Evolutionary conservation across 2,797 vertebrate genomes (phyloP), one percentile per base, ranked within the genome.

Genomic region (Pangasius mekongensis): DNA sequence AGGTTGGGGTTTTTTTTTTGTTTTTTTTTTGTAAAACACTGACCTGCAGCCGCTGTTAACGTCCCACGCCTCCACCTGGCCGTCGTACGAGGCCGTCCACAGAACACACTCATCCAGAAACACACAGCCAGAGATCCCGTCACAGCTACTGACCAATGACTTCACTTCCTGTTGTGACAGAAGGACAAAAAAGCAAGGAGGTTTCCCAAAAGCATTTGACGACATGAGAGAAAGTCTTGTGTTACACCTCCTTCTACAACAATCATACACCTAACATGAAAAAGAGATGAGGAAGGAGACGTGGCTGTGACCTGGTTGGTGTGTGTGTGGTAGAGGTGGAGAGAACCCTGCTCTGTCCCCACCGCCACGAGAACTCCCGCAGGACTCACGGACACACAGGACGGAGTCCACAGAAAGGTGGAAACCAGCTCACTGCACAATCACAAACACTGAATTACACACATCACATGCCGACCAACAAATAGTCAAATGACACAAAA

Each of bases 21-120:
- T 76, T 13, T 16, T n/a, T 36, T n/a, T n/a, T 77, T 36, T 10
- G 0, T 11, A 22, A 22, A 16, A 27, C 49, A n/a, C 92, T 92
- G 90, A 98, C 97, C 97, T 96, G 94, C 95, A 97, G 36, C 96
- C 96, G 13, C 91, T 96, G 43, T 81, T 89, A 4, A 96, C 86
- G 90, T 98, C 96, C 98, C 97, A 98, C 30, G 96, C 92, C 90
- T 98, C 97, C 64, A 98, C 92, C 27, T 91, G 94, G 27, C 97
- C 97, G 0, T 97, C 93, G 30, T 95, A 97, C 9, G 97, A 96
- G 39, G 97, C 96, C 1, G 97, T 94, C 18, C 94, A 96, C 1
- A 98, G 92, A 58, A 88, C 76, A 1, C 66, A 90, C 20, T 97
- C 94, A 0, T 92, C 94, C 54, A 97, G 92, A 78, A 98, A 97